phyloP scores from a whole-genome alignment of 2,113 vertebrate genomes.

The Colossoma macropomum region DNA sequence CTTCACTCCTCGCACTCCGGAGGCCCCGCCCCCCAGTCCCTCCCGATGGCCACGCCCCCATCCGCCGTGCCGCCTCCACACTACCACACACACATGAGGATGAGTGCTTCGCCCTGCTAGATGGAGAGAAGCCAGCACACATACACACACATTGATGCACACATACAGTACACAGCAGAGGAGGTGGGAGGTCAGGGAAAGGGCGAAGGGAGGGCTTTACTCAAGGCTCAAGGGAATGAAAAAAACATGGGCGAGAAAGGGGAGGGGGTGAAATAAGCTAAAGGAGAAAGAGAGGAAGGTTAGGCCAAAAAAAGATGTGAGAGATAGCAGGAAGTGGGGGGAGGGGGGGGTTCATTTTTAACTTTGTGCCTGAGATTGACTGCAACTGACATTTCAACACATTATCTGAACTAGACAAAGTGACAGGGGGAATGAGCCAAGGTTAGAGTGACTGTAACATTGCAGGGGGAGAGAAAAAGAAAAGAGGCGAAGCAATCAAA shows the following conservation, averaged over 20 bases:
- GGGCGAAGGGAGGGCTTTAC: neutral
- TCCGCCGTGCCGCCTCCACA: conserved; percentile 82
- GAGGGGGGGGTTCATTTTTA: conserved; percentile 32
- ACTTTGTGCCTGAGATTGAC: conserved; percentile 47
- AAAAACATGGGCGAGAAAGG: neutral
- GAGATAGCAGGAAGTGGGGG: conserved; percentile 12
- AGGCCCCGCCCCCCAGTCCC: conserved; percentile 65
- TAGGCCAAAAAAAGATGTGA: conserved; percentile 15
- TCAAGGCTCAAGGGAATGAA: neutral
- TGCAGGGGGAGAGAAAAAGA: conserved; percentile 29
- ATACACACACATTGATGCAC: neutral
- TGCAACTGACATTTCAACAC: conserved; percentile 40
- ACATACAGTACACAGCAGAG: conserved; percentile 6
- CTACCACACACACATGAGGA: conserved; percentile 86
- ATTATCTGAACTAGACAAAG: conserved; percentile 34
- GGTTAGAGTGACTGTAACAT: conserved; percentile 35
- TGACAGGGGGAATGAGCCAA: conserved; percentile 45
- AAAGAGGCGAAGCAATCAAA: conserved; percentile 16
- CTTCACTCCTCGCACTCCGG: conserved; percentile 56
- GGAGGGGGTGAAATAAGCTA: neutral
- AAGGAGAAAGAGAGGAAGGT: neutral
- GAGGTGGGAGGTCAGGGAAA: neutral
- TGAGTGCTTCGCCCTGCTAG: conserved; percentile 92
- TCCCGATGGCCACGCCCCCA: conserved; percentile 69
- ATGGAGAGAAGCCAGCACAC: neutral